Base-by-base conservation (phyloP, 2,888 invertebrate genomes). In the Cryptophagus acutangulus region DNA sequence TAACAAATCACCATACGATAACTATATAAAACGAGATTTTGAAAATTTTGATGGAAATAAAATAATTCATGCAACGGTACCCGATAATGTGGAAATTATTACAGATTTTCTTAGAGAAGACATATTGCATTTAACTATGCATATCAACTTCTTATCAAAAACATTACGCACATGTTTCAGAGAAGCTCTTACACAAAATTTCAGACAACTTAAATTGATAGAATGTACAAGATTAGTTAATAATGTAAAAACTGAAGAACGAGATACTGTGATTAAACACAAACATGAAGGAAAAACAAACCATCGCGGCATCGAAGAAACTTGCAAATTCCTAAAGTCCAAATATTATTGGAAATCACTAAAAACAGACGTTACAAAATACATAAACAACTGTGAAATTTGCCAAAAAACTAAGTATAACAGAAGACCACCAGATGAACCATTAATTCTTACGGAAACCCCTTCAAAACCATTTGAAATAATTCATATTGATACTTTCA, bases 401-500 rank as follows among this genome's bases (percentile, higher is more conserved):
- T 51, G 51, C 26, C 42, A 44, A 37, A 36, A 42, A 18, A 46
- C 45, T 15, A 54, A 53, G 39, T 52, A 50, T 28, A 49, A 51
- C 26, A 17, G 52, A 25, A 43, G 48, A 17, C 54, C 55, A 5
- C 33, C 44, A 15, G 38, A 42, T 33, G 45, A 40, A 8, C 38
- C 43, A 20, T 48, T 49, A 5, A 49, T 57, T 18, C 12, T 58
- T 2, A 57, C 49, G 0, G 49, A 52, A 36, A 54, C 53, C 1
- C 45, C 52, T 3, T 33, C 13, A 0, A 51, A 43, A 41, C 58
- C 58, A 2, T 42, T 49, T 2, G 51, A 58, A 39, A 46, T 49
- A 3, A 29, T 59, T 9, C 55, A 57, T 33, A 20, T 57, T 2
- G 55, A 57, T 35, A 46, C 51, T 2, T 58, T 51, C 20, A 46